Evolutionary conservation across 2,113 vertebrate genomes (phyloP), one percentile per base, ranked within the genome.

Genomic region (Larimichthys crocea): DNA sequence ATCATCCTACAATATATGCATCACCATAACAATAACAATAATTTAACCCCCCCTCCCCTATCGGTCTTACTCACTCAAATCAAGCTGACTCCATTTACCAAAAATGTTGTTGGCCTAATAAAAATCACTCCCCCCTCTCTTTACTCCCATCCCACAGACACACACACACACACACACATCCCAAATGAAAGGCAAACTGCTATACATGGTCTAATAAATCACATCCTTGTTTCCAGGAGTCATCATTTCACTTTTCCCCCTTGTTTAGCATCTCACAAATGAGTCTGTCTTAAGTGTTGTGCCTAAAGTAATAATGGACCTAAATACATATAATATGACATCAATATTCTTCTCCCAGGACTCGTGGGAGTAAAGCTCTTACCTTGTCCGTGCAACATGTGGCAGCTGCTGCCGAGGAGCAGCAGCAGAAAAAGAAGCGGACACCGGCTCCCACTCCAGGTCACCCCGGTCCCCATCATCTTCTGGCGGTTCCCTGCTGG

Each of bases 341-440:
- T n/a, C 16, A 42, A 53, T 44, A 16, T 29, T 64, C 3, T 14
- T 31, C 1, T 71, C 22, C 48, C 12, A 44, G 44, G 53, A 19
- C 7, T 46, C 49, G 3, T 10, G 69, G 49, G 79, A 76, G 20
- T 26, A 29, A 24, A 74, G 76, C 24, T 76, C 90, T 82, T 92
- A 94, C 93, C 93, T 94, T 94, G 93, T 40, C 90, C 92, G 73
- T 91, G 92, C 93, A 94, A 94, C 93, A 94, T 93, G 93, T 94
- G 92, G 92, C 89, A 93, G 82, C 87, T 74, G 89, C 85, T 65
- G 71, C 24, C 29, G 74, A 94, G 82, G 15, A 93, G 70, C 12
- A 94, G 86, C 80, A 93, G 85, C 10, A 92, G 65, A 31, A 84
- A 53, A 17, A 87, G 73, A 44, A 49, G 80, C 76, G 75, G 65